These are phyloP conservation scores for Siniperca scherzeri DNA, from an alignment of 2,797 vertebrate species.

Conservation along the genomic window DNA sequence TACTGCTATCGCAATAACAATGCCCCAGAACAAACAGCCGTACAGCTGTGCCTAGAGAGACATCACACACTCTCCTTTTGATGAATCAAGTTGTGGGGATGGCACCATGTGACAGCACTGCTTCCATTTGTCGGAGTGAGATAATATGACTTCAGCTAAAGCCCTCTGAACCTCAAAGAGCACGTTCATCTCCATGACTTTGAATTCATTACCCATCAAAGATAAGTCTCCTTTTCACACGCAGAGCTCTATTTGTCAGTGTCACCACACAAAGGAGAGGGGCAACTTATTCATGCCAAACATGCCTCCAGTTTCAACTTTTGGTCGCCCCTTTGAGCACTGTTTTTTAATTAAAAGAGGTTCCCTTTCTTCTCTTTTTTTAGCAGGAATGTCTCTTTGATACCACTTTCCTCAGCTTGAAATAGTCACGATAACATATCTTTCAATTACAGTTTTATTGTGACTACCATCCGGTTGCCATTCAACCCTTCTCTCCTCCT, in stretches of 20 bases:
- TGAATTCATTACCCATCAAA: slow-evolving; percentile 89
- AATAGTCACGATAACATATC: slow-evolving; percentile 88
- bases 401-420: slow-evolving; percentile 79
- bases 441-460: slow-evolving; percentile 91
- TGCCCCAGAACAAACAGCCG: slow-evolving; percentile 56
- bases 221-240: slow-evolving; percentile 87
- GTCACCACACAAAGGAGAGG: slow-evolving; percentile 86
- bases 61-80: slow-evolving; percentile 46
- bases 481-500: slow-evolving; percentile 74
- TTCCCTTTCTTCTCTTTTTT: slow-evolving; percentile 78
- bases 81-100: slow-evolving; percentile 64
- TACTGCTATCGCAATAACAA: slow-evolving; percentile 63
- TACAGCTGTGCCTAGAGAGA: slow-evolving; percentile 59
- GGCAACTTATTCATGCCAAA: slow-evolving; percentile 89
- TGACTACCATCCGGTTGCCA: slow-evolving; percentile 83
- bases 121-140: slow-evolving; percentile 81
- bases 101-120: slow-evolving; percentile 71
- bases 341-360: slow-evolving; percentile 88
- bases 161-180: slow-evolving; percentile 86
- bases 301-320: slow-evolving; percentile 87
- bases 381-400: slow-evolving; percentile 79
- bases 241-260: slow-evolving; percentile 88
- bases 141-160: slow-evolving; percentile 84
- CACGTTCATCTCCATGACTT: slow-evolving; percentile 88
- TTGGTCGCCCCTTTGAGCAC: slow-evolving; percentile 83